Evolutionary conservation across 2,113 vertebrate genomes (phyloP), one percentile per base, ranked within the genome.

Genomic region (Oxyruncus cristatus): DNA sequence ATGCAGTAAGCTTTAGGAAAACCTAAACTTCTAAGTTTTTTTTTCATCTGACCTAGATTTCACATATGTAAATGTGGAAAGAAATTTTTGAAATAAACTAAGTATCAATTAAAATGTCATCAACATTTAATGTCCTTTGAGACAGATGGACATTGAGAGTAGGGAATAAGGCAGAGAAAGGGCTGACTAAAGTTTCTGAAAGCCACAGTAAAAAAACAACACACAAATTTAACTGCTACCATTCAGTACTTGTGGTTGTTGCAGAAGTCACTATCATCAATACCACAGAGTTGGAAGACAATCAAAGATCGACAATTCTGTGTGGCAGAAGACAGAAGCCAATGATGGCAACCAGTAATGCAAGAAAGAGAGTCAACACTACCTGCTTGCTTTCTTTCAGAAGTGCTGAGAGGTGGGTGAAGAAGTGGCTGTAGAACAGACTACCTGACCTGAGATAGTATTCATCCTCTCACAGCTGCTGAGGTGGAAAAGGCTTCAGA

Each of bases 261-360:
- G n/a, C 28, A 35, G 11, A 62, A 85, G 21, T 20, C 55, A 76
- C 41, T 14, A 33, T 23, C 14, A 63, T 26, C 49, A 91, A 18
- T 47, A 87, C 28, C 20, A 53, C 0, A 39, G 39, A 71, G 32
- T 2, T 42, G 23, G 46, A 85, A 63, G 27, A 68, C 20, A 72
- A 75, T 19, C n/a, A 39, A 41, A 74, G 52, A 47, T 1, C 5
- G 68, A 26, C 39, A 72, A 21, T 27, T 75, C n/a, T 2, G 7
- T 0, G 0, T 20, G 44, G 70, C 53, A 71, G 52, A 71, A 90
- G 47, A 52, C 41, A 73, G 49, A 94, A 5, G 6, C 3, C 15
- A 12, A n/a, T 0, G 6, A 89, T 3, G 7, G 39, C 42, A 77
- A 59, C 13, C 28, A 66, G 19, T 1, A 14, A 86, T 0, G 0